These are phyloP conservation scores for Pterocles orientalis DNA, from an alignment of 2,113 vertebrate genomes.

Conservation along the genomic window DNA sequence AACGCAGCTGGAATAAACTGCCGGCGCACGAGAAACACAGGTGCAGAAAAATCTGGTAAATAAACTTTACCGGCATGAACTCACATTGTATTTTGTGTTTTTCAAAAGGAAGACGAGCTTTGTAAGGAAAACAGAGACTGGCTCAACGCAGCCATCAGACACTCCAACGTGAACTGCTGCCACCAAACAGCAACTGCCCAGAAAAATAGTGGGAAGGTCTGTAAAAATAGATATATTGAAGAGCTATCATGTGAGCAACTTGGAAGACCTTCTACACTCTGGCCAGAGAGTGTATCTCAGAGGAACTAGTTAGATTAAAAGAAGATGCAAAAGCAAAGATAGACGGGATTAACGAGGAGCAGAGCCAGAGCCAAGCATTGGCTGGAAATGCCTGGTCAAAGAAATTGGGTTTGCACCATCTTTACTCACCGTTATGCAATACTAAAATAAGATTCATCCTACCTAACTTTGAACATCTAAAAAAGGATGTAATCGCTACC, in stretches of 20 bases:
- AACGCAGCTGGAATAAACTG: fast-evolving
- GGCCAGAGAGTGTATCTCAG: not conserved
- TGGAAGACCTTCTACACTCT: not conserved
- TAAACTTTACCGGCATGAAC: not conserved
- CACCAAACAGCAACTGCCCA: not conserved
- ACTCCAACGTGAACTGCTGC: fast-evolving
- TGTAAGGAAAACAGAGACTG: not conserved
- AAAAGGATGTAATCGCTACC: not conserved
- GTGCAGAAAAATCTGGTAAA: not conserved
- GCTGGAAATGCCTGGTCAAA: not conserved
- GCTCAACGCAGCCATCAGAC: not conserved
- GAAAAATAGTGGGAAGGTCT: not conserved
- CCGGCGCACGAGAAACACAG: fast-evolving
- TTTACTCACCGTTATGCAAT: not conserved
- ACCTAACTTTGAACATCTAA: not conserved
- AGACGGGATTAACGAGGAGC: not conserved
- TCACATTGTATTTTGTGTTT: not conserved
- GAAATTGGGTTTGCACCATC: not conserved
- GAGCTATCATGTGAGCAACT: not conserved
- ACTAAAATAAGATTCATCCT: not conserved
- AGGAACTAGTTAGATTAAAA: not conserved
- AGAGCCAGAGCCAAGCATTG: not conserved
- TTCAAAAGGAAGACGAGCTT: not conserved
- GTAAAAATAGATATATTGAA: not conserved
- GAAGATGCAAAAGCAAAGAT: not conserved